These are phyloP conservation scores for Vulpes lagopus DNA, from an alignment of 2,113 vertebrate genomes.

Conservation along the genomic window DNA sequence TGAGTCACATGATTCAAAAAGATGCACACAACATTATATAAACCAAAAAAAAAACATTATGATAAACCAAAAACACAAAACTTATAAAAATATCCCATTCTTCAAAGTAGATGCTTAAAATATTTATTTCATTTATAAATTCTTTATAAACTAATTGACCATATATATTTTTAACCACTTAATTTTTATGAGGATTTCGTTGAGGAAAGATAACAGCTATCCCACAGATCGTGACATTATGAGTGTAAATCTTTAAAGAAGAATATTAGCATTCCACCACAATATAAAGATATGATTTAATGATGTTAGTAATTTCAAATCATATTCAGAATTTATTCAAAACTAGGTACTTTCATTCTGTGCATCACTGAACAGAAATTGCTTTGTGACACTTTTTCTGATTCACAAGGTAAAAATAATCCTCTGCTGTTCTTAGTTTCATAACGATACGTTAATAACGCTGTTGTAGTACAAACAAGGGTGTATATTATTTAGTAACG, in stretches of 20 bases:
- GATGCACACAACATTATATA: neutral
- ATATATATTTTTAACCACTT: too few relatives aligned
- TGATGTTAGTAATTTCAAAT: neutral
- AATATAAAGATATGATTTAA: neutral
- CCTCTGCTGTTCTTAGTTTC: neutral
- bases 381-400: neutral
- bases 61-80: neutral
- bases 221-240: neutral
- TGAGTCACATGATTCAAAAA: neutral
- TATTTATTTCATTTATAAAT: neutral
- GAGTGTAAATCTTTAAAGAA: neutral
- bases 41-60: neutral
- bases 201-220: neutral
- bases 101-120: neutral
- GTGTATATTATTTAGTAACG: neutral
- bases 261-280: neutral
- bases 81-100: neutral
- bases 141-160: neutral
- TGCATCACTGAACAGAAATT: slow-evolving; percentile 41
- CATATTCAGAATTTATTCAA: slow-evolving; percentile 2
- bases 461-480: neutral
- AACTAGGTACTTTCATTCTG: neutral
- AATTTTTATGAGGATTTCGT: neutral
- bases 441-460: neutral
- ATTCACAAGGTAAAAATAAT: slow-evolving; percentile 44